These are phyloP conservation scores for Timema cristinae DNA, from an alignment of 2,888 invertebrate species.

Conservation along the genomic window DNA sequence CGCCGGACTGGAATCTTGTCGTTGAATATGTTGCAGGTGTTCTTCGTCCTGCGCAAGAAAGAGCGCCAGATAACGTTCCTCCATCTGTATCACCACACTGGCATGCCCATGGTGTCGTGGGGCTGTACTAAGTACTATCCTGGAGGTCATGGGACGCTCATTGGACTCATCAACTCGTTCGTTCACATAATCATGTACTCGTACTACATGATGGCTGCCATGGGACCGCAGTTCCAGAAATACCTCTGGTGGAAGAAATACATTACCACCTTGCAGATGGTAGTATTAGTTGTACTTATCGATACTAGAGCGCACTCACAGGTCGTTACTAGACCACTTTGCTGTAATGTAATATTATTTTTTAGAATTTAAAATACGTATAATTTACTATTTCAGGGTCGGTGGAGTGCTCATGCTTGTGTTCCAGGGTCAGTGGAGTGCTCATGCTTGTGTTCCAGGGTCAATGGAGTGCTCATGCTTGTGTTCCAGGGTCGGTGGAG, in stretches of 20 bases:
- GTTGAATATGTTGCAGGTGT: slow-evolving; percentile 37
- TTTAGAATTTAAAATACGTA: no score
- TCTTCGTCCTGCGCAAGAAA: slow-evolving; percentile 52
- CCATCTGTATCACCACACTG: slow-evolving; percentile 51
- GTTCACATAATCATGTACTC: slow-evolving; percentile 41
- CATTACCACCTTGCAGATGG: slow-evolving; percentile 40
- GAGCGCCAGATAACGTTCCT: slow-evolving; percentile 50
- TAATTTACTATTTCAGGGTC: no score
- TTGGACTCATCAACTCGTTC: slow-evolving; percentile 44
- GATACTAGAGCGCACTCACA: no score
- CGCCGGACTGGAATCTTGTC: no score
- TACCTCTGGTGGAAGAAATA: slow-evolving; percentile 42
- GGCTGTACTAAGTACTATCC: slow-evolving; percentile 50
- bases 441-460: slow-evolving; percentile 34
- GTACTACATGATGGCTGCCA: slow-evolving; percentile 39
- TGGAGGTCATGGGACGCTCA: slow-evolving; percentile 40
- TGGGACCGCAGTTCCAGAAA: slow-evolving; percentile 38
- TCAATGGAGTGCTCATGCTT: slow-evolving; percentile 31
- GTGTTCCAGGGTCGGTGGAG: no score
- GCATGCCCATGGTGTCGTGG: slow-evolving; percentile 41
- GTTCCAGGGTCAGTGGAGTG: no score
- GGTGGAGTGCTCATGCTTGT: no score
- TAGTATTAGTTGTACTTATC: slow-evolving; percentile 25
- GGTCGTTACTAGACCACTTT: no score
- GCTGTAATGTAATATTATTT: no score